A percentile compares a stretch with the other conserved stretches of the same genome.
Evolutionary conservation across 2,113 vertebrate species (phyloP).

Genomic region (Antechinus flavipes): DNA sequence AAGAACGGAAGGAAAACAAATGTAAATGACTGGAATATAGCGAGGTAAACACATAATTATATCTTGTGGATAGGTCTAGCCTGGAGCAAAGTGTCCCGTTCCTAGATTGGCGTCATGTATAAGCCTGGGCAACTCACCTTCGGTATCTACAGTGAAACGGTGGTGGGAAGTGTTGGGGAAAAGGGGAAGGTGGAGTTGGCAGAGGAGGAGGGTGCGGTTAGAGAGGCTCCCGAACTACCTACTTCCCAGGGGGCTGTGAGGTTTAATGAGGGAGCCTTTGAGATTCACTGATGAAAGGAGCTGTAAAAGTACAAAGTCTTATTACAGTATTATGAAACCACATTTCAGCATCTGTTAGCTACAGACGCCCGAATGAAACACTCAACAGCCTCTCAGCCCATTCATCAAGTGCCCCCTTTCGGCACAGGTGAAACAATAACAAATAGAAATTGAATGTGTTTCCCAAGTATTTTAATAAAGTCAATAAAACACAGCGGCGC

Average conservation of each 20-base stretch:
- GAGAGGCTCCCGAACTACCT: constrained; percentile 38
- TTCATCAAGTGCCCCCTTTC: constrained; percentile 65
- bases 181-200: neutral
- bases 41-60: constrained; percentile 52
- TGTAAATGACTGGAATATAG: constrained; percentile 67
- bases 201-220: neutral
- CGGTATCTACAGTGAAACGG: neutral
- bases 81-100: neutral
- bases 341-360: constrained; percentile 61
- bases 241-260: constrained; percentile 40
- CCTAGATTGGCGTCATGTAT: constrained; percentile 45
- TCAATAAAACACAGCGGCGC: constrained; percentile 54
- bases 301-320: constrained; percentile 70
- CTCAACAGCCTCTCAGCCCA: constrained; percentile 50
- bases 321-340: constrained; percentile 60
- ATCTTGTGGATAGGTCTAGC: neutral
- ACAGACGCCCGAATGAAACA: constrained; percentile 52
- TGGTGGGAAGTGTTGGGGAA: neutral
- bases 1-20: constrained; percentile 73
- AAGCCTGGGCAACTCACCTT: constrained; percentile 37
- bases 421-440: constrained; percentile 71
- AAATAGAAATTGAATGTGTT: constrained; percentile 65
- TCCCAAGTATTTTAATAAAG: constrained; percentile 77
- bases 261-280: constrained; percentile 66
- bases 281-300: constrained; percentile 73